phyloP scores from a whole-genome alignment of 2,113 vertebrate species.

The Trachemys scripta region DNA sequence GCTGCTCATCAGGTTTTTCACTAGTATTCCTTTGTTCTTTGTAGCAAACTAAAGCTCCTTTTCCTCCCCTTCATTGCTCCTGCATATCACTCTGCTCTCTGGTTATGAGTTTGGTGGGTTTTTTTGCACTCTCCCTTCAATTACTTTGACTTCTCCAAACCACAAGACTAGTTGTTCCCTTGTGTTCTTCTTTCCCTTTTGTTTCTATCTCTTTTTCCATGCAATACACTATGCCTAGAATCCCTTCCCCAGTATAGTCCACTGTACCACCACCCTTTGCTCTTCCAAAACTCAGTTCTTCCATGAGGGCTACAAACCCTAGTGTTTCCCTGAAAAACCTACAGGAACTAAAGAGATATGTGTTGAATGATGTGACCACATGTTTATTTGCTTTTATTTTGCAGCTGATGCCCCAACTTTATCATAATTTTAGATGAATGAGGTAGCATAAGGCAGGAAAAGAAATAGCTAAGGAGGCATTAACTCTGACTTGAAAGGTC shows the following conservation, averaged over 20 bases:
- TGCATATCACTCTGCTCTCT: too few relatives aligned
- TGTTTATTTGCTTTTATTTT: background rate
- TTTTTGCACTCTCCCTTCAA: too few relatives aligned
- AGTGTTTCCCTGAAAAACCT: background rate
- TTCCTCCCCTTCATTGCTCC: too few relatives aligned
- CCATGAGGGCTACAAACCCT: background rate
- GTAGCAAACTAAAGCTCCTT: too few relatives aligned
- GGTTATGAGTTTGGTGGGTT: too few relatives aligned
- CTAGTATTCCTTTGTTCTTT: too few relatives aligned
- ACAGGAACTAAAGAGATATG: background rate
- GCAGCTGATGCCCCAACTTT: background rate
- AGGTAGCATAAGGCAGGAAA: too few relatives aligned
- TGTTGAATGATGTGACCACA: too few relatives aligned
- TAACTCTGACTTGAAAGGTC: background rate
- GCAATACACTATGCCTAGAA: background rate
- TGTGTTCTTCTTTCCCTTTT: background rate
- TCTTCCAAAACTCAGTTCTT: background rate
- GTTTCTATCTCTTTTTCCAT: background rate
- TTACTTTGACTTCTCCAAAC: too few relatives aligned
- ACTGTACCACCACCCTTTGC: background rate
- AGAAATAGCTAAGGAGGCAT: background rate
- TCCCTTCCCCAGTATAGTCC: background rate
- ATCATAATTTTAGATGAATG: background rate
- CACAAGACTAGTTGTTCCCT: too few relatives aligned
- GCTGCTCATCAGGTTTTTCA: too few relatives aligned